These are phyloP conservation scores for Mellilla xanthometata DNA, from an alignment of 2,888 invertebrate genomes.

Conservation along the genomic window DNA sequence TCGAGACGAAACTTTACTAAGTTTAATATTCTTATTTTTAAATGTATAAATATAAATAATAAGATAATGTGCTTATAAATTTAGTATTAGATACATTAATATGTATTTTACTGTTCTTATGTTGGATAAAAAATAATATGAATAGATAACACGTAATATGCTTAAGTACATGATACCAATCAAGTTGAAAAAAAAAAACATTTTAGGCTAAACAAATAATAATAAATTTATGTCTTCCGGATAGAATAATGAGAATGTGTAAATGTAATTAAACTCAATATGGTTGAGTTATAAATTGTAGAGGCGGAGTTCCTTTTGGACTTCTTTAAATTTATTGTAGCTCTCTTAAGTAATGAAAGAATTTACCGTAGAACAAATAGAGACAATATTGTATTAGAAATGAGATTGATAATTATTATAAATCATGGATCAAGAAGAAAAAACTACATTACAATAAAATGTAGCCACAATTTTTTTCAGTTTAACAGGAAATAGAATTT, in stretches of 20 bases:
- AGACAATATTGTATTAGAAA: not conserved
- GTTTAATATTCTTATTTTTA: no score
- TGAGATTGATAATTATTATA: no score
- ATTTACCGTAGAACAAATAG: slow-evolving; percentile 66
- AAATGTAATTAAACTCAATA: slow-evolving; percentile 63
- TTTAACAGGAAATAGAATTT: no score
- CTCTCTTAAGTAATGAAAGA: slow-evolving; percentile 63
- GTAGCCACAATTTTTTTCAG: no score
- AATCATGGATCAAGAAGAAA: no score
- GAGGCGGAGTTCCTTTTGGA: slow-evolving; percentile 63
- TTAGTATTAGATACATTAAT: slow-evolving; percentile 10
- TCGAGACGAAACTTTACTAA: no score
- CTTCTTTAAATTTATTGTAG: slow-evolving; percentile 51
- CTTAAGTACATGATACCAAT: not conserved
- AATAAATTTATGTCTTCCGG: slow-evolving; percentile 78
- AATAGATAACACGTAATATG: not conserved
- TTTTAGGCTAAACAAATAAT: slow-evolving; percentile 58
- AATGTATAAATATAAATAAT: no score
- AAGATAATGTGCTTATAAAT: no score
- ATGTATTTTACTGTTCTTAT: not conserved
- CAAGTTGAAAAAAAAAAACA: slow-evolving; percentile 37
- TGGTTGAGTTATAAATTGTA: slow-evolving; percentile 52
- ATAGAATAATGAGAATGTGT: slow-evolving; percentile 62
- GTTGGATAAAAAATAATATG: not conserved
- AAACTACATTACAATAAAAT: no score